Percentiles rank a stretch among this genome's conserved stretches.
These are phyloP conservation scores for Spinus olivaceus DNA, from an alignment of 2,797 vertebrate species.

Conservation along the genomic window DNA sequence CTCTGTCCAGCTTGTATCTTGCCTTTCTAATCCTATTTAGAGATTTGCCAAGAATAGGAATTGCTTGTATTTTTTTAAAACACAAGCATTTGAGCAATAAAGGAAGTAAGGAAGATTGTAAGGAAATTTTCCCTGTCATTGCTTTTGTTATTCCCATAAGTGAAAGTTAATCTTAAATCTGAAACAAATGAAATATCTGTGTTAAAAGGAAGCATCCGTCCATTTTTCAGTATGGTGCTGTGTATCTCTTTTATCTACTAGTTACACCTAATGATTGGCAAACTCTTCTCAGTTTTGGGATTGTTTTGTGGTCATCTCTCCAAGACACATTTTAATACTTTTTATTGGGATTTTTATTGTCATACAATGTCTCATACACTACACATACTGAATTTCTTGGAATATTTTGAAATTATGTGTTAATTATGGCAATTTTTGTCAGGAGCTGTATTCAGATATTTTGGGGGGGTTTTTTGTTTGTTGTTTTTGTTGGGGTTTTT, in stretches of 20 bases:
- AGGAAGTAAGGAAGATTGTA: neutral
- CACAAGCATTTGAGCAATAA: neutral
- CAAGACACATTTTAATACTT: neutral
- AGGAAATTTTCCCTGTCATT: neutral
- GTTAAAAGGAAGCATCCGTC: neutral
- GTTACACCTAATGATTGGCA: neutral
- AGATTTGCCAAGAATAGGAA: neutral
- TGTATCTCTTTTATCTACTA: neutral
- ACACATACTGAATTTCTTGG: neutral
- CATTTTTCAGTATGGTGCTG: neutral
- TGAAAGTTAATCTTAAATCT: neutral
- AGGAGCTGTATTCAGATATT: neutral
- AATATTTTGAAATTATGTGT: neutral
- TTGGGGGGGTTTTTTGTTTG: neutral
- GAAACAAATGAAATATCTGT: neutral
- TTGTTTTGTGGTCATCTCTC: neutral
- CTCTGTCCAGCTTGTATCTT: neutral
- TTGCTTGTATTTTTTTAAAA: neutral
- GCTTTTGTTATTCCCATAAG: neutral
- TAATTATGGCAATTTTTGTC: neutral
- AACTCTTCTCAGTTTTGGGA: neutral
- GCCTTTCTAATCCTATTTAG: neutral
- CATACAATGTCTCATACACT: neutral
- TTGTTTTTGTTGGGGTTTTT: neutral
- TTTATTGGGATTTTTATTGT: neutral